phyloP scores from a whole-genome alignment of 2,797 vertebrate species.

The Sebastes trivittatus region DNA sequence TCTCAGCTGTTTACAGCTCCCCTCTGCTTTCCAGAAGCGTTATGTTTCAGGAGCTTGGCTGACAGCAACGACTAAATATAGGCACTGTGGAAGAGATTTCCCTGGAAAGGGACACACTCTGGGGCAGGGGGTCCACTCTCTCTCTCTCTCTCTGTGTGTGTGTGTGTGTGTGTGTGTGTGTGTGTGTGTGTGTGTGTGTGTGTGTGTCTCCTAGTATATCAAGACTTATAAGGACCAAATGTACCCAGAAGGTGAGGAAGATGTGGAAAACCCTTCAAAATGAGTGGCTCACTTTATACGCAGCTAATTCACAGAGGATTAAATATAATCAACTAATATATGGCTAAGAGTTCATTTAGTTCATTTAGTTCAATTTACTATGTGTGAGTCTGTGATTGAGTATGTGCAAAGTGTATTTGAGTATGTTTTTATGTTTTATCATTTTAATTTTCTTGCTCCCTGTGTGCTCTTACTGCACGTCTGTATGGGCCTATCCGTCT shows the following conservation, averaged over 20 bases:
- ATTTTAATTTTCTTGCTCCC: too few relatives aligned
- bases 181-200: background rate
- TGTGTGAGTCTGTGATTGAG: background rate
- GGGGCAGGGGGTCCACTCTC: constrained; percentile 23
- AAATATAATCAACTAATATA: background rate
- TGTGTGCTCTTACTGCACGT: too few relatives aligned
- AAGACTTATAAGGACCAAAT: constrained; percentile 11
- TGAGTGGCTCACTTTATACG: background rate
- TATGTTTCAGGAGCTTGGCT: constrained; percentile 72
- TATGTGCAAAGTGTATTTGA: too few relatives aligned
- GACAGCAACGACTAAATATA: constrained; percentile 72
- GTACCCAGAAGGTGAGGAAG: background rate
- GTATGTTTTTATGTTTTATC: too few relatives aligned
- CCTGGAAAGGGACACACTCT: constrained; percentile 64
- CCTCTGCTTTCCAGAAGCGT: constrained; percentile 59
- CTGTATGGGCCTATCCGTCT: too few relatives aligned
- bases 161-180: background rate
- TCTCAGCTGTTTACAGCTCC: constrained; percentile 70
- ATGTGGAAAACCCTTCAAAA: background rate
- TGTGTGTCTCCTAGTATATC: background rate
- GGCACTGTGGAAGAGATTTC: constrained; percentile 66
- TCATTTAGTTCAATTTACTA: background rate
- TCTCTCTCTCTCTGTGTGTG: background rate
- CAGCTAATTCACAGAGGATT: background rate
- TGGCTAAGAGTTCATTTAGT: background rate